These are phyloP conservation scores for Mus spretus DNA, from an alignment of 2,797 vertebrate species.

Conservation along the genomic window DNA sequence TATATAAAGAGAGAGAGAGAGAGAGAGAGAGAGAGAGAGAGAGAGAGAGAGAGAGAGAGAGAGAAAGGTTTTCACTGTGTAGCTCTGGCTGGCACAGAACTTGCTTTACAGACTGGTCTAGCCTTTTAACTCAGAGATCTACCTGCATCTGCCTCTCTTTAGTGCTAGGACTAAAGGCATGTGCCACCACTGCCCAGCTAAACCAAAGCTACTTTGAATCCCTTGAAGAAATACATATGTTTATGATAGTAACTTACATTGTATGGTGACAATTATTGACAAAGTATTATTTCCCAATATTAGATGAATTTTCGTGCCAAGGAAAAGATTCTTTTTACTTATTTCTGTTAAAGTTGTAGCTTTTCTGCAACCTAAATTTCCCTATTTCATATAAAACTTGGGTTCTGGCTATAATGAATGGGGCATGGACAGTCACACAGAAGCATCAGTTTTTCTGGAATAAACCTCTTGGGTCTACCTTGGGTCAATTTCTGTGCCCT, in stretches of 20 bases:
- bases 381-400: background rate
- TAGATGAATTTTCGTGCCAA: slow-evolving; percentile 90
- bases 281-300: slow-evolving; percentile 94
- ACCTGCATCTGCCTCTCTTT: background rate
- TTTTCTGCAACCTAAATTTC: background rate
- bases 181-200: slow-evolving; percentile 59
- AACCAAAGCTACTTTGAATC: slow-evolving; percentile 86
- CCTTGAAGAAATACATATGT: slow-evolving; percentile 91
- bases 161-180: background rate
- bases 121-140: background rate
- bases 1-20: too few species aligned
- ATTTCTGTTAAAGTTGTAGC: background rate
- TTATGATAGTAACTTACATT: slow-evolving; percentile 96
- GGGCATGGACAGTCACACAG: rapidly evolving
- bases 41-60: too few species aligned
- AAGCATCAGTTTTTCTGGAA: background rate
- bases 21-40: too few species aligned
- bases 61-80: background rate
- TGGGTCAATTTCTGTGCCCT: background rate
- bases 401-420: background rate
- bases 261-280: slow-evolving; percentile 96
- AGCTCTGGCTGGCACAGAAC: background rate
- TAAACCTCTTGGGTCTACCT: background rate
- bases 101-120: background rate
- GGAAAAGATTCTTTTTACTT: background rate